Conservation (phyloP, 2,888 invertebrate genomes). For the Elegia similella region DNA sequence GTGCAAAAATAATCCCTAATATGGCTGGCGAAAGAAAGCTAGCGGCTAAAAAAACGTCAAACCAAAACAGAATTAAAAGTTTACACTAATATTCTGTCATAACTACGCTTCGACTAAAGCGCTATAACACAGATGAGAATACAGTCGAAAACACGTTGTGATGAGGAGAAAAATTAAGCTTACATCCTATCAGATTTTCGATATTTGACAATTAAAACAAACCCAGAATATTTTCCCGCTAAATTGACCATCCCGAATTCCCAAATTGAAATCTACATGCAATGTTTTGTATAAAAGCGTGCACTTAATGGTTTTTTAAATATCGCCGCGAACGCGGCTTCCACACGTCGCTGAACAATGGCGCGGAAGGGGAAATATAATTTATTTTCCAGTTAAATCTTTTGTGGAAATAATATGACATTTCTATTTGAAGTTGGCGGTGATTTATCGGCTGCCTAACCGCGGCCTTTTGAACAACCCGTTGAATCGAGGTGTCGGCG, state of each 20-base stretch:
- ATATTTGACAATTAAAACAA: background rate
- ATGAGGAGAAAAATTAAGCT: no score
- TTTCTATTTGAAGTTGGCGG: slow-evolving; percentile 80
- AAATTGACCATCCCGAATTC: slow-evolving; percentile 32
- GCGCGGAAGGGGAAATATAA: slow-evolving; percentile 74
- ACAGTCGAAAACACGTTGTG: no score
- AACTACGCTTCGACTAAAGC: no score
- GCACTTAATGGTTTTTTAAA: slow-evolving; percentile 81
- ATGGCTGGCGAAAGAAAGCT: no score
- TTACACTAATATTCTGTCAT: no score
- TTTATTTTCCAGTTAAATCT: slow-evolving; percentile 83
- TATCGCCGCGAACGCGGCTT: slow-evolving; percentile 70
- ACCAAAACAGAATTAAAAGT: no score
- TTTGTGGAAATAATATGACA: slow-evolving; percentile 83
- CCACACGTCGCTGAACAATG: slow-evolving; percentile 78
- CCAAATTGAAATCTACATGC: slow-evolving; percentile 29
- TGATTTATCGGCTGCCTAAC: slow-evolving; percentile 78
- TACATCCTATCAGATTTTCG: no score
- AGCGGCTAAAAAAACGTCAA: no score
- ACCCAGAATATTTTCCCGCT: slow-evolving; percentile 8
- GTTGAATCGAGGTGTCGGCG: slow-evolving; percentile 54
- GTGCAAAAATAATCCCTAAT: no score
- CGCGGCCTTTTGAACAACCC: slow-evolving; percentile 51
- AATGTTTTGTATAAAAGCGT: slow-evolving; percentile 65
- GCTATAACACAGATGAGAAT: no score